A percentile compares a stretch with the other conserved stretches of the same genome.
Evolutionary conservation across 2,888 invertebrate genomes (phyloP).

Genomic region (Acleris cristana): DNA sequence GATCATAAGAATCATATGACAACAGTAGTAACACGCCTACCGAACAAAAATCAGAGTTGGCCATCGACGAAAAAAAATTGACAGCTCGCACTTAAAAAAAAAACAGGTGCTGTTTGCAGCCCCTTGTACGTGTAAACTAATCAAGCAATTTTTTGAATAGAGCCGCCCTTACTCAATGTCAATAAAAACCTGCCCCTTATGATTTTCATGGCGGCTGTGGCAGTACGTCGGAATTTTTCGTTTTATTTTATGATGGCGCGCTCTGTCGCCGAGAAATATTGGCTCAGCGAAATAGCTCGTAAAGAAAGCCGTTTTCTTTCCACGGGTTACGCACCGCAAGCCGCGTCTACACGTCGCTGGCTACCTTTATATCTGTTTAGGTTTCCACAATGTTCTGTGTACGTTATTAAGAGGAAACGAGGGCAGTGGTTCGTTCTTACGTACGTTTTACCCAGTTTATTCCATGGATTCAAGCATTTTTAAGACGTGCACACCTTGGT

Average conservation of each 20-base stretch:
- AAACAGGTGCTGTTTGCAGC: not conserved
- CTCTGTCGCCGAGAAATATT: constrained; percentile 84
- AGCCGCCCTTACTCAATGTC: constrained; percentile 63
- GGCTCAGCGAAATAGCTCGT: constrained; percentile 83
- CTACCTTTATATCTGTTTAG: constrained; percentile 26
- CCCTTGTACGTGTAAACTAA: constrained; percentile 29
- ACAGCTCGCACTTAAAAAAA: not conserved
- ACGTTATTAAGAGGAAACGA: not conserved
- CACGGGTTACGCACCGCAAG: constrained; percentile 79
- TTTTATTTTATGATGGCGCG: constrained; percentile 83
- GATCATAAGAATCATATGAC: too few species aligned
- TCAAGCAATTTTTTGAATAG: constrained; percentile 48
- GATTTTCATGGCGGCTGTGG: constrained; percentile 78
- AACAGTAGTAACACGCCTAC: too few species aligned
- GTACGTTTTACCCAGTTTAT: too few species aligned
- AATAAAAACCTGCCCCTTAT: constrained; percentile 80
- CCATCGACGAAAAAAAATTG: too few species aligned
- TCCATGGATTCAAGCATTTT: too few species aligned
- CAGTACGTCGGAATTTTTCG: constrained; percentile 81
- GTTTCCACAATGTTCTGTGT: constrained; percentile 7
- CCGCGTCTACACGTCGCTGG: constrained; percentile 68
- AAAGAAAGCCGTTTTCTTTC: constrained; percentile 81
- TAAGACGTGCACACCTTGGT: too few species aligned
- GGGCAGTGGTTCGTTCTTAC: too few species aligned
- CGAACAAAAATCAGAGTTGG: too few species aligned